Evolutionary conservation across 53 echinoderm and acorn worm species (phyloP), one percentile per base, ranked within the genome.

Genomic region (Antedon mediterranea): DNA sequence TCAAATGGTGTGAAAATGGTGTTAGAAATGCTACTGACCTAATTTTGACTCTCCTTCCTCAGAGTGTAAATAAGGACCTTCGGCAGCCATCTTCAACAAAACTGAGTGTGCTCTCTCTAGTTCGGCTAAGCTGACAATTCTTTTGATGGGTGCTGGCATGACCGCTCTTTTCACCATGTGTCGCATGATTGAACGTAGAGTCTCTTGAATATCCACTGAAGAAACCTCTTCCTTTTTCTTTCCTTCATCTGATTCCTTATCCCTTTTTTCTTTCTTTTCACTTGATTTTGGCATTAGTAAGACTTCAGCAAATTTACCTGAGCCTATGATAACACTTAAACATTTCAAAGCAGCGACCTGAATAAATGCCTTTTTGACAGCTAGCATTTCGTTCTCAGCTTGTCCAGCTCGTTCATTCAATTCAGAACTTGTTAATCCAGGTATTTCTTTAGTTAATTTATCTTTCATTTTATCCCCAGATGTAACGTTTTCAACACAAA

Each of bases 21-120:
- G 15, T 29, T 29, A 30, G 72, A 5, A 5, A 30, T 75, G 31
- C 30, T 20, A 31, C 88, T 76, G 30, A 92, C 92, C 88, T 34
- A 82, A 79, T 79, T 74, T 86, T 29, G 86, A 77, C 0, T 26
- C 41, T 18, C 77, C 77, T 0, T 80, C 81, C 5, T 72, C 76
- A 13, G 72, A 32, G 85, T 89, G 32, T 86, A 84, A 80, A 73
- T 78, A 92, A 3, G 91, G 89, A 4, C 90, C 90, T 74, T 88
- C 84, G 0, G 92, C 98, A 0, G 92, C 84, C 71, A 98, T 79
- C 77, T 98, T 98, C 28, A 92, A 79, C 43, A 98, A 74, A 89
- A 98, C 92, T 4, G 86, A 89, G 37, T 98, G 98, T 28, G 98
- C 98, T 76, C 98, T 88, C 83, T 98, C 98, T 28, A 98, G 88